These are phyloP conservation scores for Congeria kusceri DNA, from an alignment of 2,888 invertebrate species.

Conservation along the genomic window DNA sequence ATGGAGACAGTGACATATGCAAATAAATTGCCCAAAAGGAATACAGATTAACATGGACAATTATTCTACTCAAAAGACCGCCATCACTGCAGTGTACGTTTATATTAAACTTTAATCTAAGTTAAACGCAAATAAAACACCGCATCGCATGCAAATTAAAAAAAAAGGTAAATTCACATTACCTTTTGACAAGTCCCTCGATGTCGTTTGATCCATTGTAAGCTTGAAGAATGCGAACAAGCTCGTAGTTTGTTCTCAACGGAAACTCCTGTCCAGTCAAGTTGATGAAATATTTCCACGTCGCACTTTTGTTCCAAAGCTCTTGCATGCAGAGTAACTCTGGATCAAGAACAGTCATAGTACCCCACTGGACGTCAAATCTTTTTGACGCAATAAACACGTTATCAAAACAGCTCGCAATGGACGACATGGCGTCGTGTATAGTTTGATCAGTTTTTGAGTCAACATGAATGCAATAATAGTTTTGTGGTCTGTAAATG, in stretches of 20 bases:
- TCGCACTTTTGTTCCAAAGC: slow-evolving; percentile 62
- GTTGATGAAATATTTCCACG: slow-evolving; percentile 83
- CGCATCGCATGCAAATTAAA: no score
- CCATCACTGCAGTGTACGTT: no score
- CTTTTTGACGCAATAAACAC: slow-evolving; percentile 74
- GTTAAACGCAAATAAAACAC: no score
- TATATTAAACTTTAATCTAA: no score
- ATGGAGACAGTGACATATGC: no score
- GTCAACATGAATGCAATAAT: slow-evolving; percentile 83
- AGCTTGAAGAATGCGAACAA: slow-evolving; percentile 77
- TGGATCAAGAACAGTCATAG: slow-evolving; percentile 77
- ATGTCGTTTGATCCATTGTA: slow-evolving; percentile 82
- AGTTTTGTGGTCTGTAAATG: slow-evolving; percentile 82
- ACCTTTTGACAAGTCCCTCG: slow-evolving; percentile 69
- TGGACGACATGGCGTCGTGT: slow-evolving; percentile 65
- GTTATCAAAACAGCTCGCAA: slow-evolving; percentile 79
- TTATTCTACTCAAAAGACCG: no score
- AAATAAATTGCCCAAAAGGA: no score
- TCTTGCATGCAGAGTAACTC: slow-evolving; percentile 81
- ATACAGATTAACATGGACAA: no score
- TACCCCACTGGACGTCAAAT: slow-evolving; percentile 77
- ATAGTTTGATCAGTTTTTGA: slow-evolving; percentile 68
- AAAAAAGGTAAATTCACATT: slow-evolving; percentile 5
- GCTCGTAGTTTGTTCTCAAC: slow-evolving; percentile 80
- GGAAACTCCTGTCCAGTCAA: slow-evolving; percentile 82